Evolutionary conservation across 2,113 vertebrate genomes (phyloP), one percentile per base, ranked within the genome.

Genomic region (Antigone vipio): DNA sequence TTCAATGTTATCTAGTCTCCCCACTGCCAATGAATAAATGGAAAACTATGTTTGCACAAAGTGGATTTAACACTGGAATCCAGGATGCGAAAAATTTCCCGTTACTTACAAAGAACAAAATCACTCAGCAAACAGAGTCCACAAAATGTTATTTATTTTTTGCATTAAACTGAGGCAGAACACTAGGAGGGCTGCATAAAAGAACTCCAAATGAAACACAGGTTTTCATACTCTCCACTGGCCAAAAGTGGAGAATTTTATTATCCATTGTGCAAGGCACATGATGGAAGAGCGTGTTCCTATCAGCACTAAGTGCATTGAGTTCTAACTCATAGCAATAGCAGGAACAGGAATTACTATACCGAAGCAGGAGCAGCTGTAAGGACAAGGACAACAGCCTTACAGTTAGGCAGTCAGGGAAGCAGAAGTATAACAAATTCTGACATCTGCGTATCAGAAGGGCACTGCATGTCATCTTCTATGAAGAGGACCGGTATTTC

Each of bases 141-240:
- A 76, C 77, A 93, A 63, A 82, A 75, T 21, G 56, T 78, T 96
- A 87, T 87, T 96, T 94, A 84, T 72, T 94, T 95, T 86, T 78
- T 15, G 26, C 77, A 92, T 92, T 96, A 94, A 91, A 87, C 45
- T 87, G 73, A 18, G 76, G 62, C 62, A 88, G 86, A 93, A 76
- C 21, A 56, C 30, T 53, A 72, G 66, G 5, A 50, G 40, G 77
- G 69, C 66, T 89, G 32, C 58, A 77, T 49, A 85, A 78, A 92
- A 68, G 71, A 53, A 73, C 76, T 95, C 55, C 42, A 93, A 85
- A 91, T 52, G 77, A 93, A 95, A 95, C 80, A 68, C 2, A 58
- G 32, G 49, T 85, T 95, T 96, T 94, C 84, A 58, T 35, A 49
- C 24, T 64, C 74, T 82, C 71, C 75, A 64, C 42, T 1, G 2